Percentiles rank a stretch among this genome's conserved stretches.
phyloP scores from a whole-genome alignment of 2,888 invertebrate species.

The Petrolisthes cinctipes region DNA sequence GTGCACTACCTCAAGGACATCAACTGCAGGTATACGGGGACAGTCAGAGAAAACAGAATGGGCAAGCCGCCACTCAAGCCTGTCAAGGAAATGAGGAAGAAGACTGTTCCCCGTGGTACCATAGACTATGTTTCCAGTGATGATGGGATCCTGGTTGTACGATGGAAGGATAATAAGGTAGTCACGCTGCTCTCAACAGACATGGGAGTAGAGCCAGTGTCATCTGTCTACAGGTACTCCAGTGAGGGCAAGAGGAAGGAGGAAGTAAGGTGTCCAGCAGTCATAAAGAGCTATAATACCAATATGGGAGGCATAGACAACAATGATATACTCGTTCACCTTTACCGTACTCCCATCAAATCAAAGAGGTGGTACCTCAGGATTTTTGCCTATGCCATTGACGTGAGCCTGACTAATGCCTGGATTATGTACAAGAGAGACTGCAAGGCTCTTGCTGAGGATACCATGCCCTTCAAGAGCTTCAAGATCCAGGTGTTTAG shows the following conservation, averaged over 20 bases:
- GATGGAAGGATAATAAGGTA: constrained; percentile 52
- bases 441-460: constrained; percentile 13
- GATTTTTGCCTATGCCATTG: constrained; percentile 39
- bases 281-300: constrained; percentile 40
- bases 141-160: constrained; percentile 36
- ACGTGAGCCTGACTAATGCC: constrained; percentile 25
- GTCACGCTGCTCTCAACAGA: constrained; percentile 44
- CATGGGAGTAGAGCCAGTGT: constrained; percentile 29
- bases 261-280: constrained; percentile 3
- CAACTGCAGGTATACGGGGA: constrained; percentile 30
- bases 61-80: constrained; percentile 41
- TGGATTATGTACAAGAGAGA: constrained; percentile 33
- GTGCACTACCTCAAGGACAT: constrained; percentile 21
- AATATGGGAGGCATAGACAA: constrained; percentile 49
- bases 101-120: constrained; percentile 25
- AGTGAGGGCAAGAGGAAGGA: constrained; percentile 25
- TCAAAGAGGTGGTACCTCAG: constrained; percentile 38
- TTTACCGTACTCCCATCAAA: constrained; percentile 33
- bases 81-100: constrained; percentile 34
- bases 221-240: constrained; percentile 8
- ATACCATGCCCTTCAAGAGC: constrained; percentile 19
- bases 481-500: constrained; percentile 26
- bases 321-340: constrained; percentile 42
- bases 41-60: constrained; percentile 39
- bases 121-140: constrained; percentile 29